Evolutionary conservation across 2,113 vertebrate species (phyloP).

Genomic region (Paraplagusia blochii): DNA sequence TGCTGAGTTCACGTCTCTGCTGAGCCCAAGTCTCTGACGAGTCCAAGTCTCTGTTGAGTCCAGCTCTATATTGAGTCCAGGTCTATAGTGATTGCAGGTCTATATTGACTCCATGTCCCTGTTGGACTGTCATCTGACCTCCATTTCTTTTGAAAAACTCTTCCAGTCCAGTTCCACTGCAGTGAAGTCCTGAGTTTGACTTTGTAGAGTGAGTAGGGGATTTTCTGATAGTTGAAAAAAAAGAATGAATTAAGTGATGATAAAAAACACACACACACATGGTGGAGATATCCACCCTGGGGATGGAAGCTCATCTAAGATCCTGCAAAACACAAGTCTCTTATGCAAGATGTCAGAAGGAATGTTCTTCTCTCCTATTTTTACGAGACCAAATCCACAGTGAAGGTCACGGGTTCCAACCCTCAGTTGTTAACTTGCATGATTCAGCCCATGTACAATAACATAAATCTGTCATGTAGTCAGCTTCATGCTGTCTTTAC

Average conservation of each 20-base stretch:
- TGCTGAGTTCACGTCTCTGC: too few species aligned
- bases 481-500: too few species aligned
- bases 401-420: background rate
- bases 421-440: background rate
- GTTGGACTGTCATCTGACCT: background rate
- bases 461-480: background rate
- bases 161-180: background rate
- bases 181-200: background rate
- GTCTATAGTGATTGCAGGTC: too few species aligned
- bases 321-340: background rate
- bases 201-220: background rate
- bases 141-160: constrained; percentile 1
- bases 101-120: too few species aligned
- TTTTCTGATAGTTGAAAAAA: background rate
- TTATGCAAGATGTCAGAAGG: background rate
- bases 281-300: background rate
- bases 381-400: background rate
- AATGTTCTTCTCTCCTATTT: background rate
- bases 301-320: background rate
- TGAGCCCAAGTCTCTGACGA: too few species aligned
- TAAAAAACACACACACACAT: background rate
- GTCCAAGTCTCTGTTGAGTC: too few species aligned
- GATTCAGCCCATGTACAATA: constrained; percentile 1
- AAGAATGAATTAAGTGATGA: background rate
- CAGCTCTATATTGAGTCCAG: too few species aligned